Evolutionary conservation across 30 jellyfish, hydroid and myxozoan genomes (phyloP).

Genomic region (Cassiopea andromeda): DNA sequence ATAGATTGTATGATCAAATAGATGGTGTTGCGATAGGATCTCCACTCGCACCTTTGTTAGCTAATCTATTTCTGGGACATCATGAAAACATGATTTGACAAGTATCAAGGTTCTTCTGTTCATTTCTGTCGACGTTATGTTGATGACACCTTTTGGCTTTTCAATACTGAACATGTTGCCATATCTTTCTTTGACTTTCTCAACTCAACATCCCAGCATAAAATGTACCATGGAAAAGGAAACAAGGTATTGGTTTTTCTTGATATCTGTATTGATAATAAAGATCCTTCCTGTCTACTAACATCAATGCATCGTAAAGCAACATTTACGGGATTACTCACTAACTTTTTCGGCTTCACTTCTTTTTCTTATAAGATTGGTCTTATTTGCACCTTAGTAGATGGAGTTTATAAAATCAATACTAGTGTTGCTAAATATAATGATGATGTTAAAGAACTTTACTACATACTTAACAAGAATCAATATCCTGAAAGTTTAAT

Average conservation of each 20-base stretch:
- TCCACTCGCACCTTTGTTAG: background rate
- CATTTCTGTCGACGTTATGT: background rate
- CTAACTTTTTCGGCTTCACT: too few species aligned
- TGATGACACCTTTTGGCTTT: conserved; percentile 7
- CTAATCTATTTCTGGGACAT: conserved; percentile 22
- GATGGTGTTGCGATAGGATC: background rate
- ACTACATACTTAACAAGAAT: too few species aligned
- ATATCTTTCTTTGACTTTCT: background rate
- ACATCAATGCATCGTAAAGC: background rate
- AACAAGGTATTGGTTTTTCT: background rate
- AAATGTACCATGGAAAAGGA: background rate
- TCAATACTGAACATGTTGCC: background rate
- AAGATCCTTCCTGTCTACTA: background rate
- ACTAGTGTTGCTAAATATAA: too few species aligned
- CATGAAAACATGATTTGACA: conserved; percentile 7
- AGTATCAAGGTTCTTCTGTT: background rate
- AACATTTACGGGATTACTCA: background rate
- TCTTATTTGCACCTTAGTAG: too few species aligned
- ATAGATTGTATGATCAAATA: background rate
- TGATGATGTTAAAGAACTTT: too few species aligned
- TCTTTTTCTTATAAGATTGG: too few species aligned
- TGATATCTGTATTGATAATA: background rate
- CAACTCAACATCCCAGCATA: background rate
- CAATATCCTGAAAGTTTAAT: too few species aligned
- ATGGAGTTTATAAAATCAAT: too few species aligned